These are phyloP conservation scores for Pterocles burchelli DNA, from an alignment of 2,113 vertebrate genomes.

Conservation along the genomic window DNA sequence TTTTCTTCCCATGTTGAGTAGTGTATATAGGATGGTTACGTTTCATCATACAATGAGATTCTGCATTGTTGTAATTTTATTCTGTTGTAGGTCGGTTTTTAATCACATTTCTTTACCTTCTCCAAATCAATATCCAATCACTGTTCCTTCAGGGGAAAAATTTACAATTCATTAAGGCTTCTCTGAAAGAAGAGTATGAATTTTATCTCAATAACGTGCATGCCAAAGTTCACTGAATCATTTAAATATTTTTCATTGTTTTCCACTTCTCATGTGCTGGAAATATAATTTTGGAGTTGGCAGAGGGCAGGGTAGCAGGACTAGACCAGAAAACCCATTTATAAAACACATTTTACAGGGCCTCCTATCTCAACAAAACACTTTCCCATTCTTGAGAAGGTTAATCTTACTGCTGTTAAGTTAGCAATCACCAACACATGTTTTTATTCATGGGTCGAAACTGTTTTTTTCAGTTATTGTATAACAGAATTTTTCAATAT, in stretches of 20 bases:
- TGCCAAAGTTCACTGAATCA: not conserved
- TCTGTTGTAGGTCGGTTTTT: not conserved
- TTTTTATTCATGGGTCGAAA: not conserved
- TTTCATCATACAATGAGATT: not conserved
- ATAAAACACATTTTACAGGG: not conserved
- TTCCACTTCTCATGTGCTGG: not conserved
- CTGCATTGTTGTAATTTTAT: not conserved
- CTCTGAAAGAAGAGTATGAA: not conserved
- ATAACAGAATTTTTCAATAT: not conserved
- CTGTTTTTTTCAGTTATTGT: not conserved
- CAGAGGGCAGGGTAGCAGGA: not conserved
- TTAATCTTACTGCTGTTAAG: not conserved
- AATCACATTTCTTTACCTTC: not conserved
- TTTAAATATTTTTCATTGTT: not conserved
- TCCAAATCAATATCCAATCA: conserved; percentile 47
- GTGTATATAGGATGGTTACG: not conserved
- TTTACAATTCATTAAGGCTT: conserved; percentile 1
- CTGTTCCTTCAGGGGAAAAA: conserved; percentile 6
- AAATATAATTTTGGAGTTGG: not conserved
- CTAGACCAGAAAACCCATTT: not conserved
- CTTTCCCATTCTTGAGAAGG: not conserved
- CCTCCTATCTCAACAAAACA: not conserved
- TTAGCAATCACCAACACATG: not conserved
- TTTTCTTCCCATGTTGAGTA: not conserved
- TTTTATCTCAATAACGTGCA: conserved; percentile 27